Conservation (phyloP, 2,888 invertebrate genomes). For the Notodonta dromedarius region DNA sequence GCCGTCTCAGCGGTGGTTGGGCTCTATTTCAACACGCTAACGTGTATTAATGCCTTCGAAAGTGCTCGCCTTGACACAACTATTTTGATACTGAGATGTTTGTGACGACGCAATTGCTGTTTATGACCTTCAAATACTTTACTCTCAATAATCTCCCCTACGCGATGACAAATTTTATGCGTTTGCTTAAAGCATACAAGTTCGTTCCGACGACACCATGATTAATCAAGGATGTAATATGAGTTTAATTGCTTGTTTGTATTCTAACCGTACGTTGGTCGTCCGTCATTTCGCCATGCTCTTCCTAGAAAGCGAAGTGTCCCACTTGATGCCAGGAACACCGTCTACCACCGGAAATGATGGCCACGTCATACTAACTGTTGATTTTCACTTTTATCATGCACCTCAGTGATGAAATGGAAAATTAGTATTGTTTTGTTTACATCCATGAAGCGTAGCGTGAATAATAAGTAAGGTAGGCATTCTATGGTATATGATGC, state of each 20-base stretch:
- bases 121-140: slow-evolving; percentile 49
- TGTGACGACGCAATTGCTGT: slow-evolving; percentile 47
- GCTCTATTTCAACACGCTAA: slow-evolving; percentile 21
- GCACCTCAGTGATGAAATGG: slow-evolving; percentile 41
- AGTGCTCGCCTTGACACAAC: slow-evolving; percentile 63
- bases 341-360: slow-evolving; percentile 59
- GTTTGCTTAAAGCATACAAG: background rate
- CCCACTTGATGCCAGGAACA: slow-evolving; percentile 63
- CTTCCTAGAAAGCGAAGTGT: slow-evolving; percentile 78
- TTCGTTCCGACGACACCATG: slow-evolving; percentile 31
- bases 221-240: slow-evolving; percentile 56
- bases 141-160: slow-evolving; percentile 30
- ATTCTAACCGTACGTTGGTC: slow-evolving; percentile 58
- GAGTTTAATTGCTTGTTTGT: slow-evolving; percentile 56
- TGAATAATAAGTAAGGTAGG: background rate
- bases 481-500: slow-evolving; percentile 11
- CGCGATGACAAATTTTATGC: slow-evolving; percentile 5
- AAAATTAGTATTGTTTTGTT: slow-evolving; percentile 25
- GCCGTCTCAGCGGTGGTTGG: slow-evolving; percentile 14
- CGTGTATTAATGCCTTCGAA: slow-evolving; percentile 45
- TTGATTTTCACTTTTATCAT: slow-evolving; percentile 77
- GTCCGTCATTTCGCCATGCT: slow-evolving; percentile 67
- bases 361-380: slow-evolving; percentile 59
- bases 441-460: slow-evolving; percentile 1
- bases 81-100: slow-evolving; percentile 46